Evolutionary conservation across 2,888 invertebrate genomes (phyloP).

Genomic region (Tupiocoris notatus): DNA sequence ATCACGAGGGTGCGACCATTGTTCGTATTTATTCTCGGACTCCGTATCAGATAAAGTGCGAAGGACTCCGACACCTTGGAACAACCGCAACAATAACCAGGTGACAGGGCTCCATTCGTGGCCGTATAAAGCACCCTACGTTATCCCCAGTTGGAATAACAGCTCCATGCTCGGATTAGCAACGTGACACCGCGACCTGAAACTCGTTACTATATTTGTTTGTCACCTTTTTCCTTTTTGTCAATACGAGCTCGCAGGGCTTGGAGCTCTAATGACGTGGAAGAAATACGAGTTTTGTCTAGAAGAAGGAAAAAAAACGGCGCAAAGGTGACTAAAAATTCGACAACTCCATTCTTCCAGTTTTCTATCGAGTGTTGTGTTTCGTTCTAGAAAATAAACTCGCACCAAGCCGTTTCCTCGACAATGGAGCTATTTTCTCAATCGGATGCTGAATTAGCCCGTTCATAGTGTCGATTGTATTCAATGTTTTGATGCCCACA

Average conservation of each 20-base stretch:
- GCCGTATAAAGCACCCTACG: neutral
- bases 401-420: neutral
- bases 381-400: neutral
- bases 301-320: neutral
- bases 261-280: conserved; percentile 33
- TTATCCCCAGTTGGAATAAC: neutral
- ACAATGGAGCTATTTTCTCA: too few relatives aligned
- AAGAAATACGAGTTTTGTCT: neutral
- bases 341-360: neutral
- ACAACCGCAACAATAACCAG: conserved; percentile 18
- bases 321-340: neutral
- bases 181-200: conserved; percentile 30
- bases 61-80: neutral
- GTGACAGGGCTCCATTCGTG: conserved; percentile 9
- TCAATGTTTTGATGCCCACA: too few relatives aligned
- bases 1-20: neutral
- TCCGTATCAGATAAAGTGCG: neutral
- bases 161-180: conserved; percentile 34
- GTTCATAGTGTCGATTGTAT: too few relatives aligned
- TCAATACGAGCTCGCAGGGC: neutral
- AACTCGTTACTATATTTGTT: conserved; percentile 41
- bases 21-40: neutral
- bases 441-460: neutral
- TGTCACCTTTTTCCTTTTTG: conserved; percentile 22
- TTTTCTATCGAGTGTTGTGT: neutral